Conservation (phyloP, 2,113 vertebrate genomes). For the Coregonus clupeaformis region DNA sequence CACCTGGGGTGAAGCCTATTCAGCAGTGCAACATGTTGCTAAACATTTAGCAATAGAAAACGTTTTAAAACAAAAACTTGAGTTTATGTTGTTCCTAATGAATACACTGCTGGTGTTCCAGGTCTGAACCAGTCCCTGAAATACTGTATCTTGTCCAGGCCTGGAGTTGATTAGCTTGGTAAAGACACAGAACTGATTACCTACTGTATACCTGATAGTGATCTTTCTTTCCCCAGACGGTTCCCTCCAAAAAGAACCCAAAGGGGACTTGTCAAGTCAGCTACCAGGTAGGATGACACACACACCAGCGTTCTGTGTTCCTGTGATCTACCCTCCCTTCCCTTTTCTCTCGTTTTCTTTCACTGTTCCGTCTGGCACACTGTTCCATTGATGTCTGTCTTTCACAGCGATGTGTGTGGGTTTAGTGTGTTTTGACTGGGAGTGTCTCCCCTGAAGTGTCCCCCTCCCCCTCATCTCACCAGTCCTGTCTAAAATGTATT, state of each 20-base stretch:
- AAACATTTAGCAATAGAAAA: no score
- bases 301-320: background rate
- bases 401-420: background rate
- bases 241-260: constrained; percentile 67
- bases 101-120: no score
- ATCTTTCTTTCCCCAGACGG: constrained; percentile 51
- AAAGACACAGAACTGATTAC: no score
- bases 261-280: constrained; percentile 69
- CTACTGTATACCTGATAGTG: background rate
- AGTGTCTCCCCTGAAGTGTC: background rate
- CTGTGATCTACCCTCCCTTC: background rate
- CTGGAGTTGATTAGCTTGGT: no score
- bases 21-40: no score
- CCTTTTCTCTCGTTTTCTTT: background rate
- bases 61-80: no score
- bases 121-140: no score
- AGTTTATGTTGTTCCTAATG: no score
- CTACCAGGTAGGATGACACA: constrained; percentile 60
- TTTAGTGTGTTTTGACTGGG: background rate
- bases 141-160: no score
- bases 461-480: background rate
- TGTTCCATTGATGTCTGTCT: background rate
- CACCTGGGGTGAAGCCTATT: no score
- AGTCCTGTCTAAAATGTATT: background rate
- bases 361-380: background rate